Conservation (phyloP, 2,113 vertebrate species). For the Ptychochromis oligacanthus region DNA sequence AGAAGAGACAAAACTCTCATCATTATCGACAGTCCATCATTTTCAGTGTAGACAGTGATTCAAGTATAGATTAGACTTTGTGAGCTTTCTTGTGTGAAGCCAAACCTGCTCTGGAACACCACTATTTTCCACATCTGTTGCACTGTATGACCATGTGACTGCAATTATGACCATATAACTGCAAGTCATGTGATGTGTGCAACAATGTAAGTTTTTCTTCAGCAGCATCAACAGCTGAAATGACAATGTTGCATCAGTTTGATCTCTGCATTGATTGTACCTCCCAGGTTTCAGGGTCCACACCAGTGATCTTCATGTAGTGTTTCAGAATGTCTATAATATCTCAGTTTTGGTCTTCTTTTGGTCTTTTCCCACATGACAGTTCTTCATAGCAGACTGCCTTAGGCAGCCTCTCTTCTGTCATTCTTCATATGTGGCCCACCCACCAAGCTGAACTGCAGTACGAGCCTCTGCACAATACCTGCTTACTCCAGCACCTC, state of each 20-base stretch:
- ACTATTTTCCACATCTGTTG: not conserved
- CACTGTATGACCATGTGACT: not conserved
- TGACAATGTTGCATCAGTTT: not conserved
- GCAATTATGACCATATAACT: not conserved
- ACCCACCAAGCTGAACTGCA: no score
- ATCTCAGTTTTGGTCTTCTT: not conserved
- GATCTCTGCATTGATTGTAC: not conserved
- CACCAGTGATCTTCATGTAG: no score
- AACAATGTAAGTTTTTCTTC: not conserved
- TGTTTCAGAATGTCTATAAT: no score
- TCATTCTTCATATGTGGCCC: no score
- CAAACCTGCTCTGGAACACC: not conserved
- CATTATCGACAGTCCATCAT: not conserved
- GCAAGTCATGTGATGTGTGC: not conserved
- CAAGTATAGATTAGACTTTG: not conserved
- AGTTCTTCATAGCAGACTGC: no score
- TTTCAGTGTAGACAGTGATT: not conserved
- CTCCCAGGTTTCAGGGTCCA: not conserved
- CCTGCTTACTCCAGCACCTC: no score
- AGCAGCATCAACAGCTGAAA: not conserved
- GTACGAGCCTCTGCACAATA: no score
- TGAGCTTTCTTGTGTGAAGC: not conserved
- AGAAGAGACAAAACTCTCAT: not conserved
- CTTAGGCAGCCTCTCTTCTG: no score
- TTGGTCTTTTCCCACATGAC: no score